Evolutionary conservation across 2,888 invertebrate species (phyloP).

Genomic region (Tachina lurida): DNA sequence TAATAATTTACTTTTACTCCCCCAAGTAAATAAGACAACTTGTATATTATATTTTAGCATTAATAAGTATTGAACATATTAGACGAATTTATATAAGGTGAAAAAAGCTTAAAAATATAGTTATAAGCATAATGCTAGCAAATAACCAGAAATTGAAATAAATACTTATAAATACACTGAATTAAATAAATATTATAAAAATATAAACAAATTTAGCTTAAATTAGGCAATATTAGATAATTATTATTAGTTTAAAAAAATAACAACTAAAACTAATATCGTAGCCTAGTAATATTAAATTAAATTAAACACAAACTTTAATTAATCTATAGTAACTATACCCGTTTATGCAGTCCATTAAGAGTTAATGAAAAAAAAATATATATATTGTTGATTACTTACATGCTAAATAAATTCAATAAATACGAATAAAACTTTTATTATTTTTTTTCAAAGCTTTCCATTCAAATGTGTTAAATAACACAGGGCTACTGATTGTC

Average conservation of each 20-base stretch:
- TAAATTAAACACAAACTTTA: slow-evolving; percentile 14
- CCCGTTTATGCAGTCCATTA: slow-evolving; percentile 62
- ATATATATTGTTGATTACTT: slow-evolving; percentile 58
- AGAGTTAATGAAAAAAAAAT: slow-evolving; percentile 55
- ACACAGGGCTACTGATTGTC: not conserved
- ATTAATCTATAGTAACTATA: slow-evolving; percentile 37
- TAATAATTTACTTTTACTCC: slow-evolving; percentile 41
- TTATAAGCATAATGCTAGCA: slow-evolving; percentile 16
- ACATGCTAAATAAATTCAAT: slow-evolving; percentile 51
- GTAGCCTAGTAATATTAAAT: slow-evolving; percentile 52
- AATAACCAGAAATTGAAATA: slow-evolving; percentile 7
- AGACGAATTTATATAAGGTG: slow-evolving; percentile 70
- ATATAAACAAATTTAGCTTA: slow-evolving; percentile 58
- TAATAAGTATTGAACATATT: slow-evolving; percentile 61
- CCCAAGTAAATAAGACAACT: slow-evolving; percentile 40
- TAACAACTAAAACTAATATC: not conserved
- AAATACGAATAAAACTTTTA: slow-evolving; percentile 22
- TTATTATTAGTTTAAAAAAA: slow-evolving; percentile 36
- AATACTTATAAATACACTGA: slow-evolving; percentile 62
- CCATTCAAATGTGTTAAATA: slow-evolving; percentile 15
- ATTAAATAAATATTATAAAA: slow-evolving; percentile 3
- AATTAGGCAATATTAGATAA: slow-evolving; percentile 62
- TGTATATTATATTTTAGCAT: slow-evolving; percentile 70
- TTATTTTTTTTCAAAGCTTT: slow-evolving; percentile 31
- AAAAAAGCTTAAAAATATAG: slow-evolving; percentile 59